Evolutionary conservation across 2,113 vertebrate species (phyloP).

Genomic region (Pleuronectes platessa): DNA sequence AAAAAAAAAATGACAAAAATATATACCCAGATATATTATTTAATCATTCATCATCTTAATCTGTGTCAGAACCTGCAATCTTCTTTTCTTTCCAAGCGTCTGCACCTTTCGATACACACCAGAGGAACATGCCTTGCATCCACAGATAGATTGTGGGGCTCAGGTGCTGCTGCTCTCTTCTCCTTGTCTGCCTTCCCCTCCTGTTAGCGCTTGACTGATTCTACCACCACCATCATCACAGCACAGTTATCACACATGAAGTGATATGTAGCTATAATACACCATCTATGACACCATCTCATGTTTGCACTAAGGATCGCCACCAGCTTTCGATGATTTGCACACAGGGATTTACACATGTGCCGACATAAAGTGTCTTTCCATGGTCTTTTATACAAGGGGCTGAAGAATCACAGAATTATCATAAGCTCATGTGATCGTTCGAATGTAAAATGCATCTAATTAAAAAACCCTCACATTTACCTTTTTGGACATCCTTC

Average conservation of each 20-base stretch:
- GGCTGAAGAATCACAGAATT: too few relatives aligned
- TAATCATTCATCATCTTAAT: not conserved
- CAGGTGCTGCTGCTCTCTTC: not conserved
- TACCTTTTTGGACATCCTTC: not conserved
- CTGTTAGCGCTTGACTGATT: not conserved
- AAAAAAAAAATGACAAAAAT: too few relatives aligned
- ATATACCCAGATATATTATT: not conserved
- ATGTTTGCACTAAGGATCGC: too few relatives aligned
- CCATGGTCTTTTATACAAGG: too few relatives aligned
- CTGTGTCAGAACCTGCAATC: not conserved
- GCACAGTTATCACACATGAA: not conserved
- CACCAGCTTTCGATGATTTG: too few relatives aligned
- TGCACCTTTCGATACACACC: not conserved
- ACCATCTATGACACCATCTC: not conserved
- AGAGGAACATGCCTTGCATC: conserved; percentile 2
- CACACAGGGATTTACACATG: too few relatives aligned
- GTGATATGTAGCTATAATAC: not conserved
- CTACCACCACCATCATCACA: not conserved
- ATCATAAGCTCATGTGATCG: not conserved
- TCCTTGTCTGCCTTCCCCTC: not conserved
- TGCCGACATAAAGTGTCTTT: too few relatives aligned
- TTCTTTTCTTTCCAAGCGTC: not conserved
- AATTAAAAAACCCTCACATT: not conserved
- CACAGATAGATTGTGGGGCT: not conserved
- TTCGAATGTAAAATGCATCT: not conserved